These are phyloP conservation scores for Numenius arquata DNA, from an alignment of 2,113 vertebrate species.

Conservation along the genomic window DNA sequence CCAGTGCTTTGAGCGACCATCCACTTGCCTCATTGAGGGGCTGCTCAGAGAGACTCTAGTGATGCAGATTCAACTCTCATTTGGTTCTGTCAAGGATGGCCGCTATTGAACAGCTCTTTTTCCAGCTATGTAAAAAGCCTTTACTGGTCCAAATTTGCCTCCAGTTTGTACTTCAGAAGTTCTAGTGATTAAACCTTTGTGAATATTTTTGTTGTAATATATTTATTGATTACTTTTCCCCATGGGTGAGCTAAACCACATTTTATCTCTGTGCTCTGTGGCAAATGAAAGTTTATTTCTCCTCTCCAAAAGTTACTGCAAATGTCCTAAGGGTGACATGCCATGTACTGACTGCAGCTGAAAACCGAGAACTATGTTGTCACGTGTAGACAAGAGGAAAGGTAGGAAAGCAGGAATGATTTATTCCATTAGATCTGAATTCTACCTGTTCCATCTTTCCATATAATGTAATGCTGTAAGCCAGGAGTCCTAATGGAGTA, in stretches of 20 bases:
- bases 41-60: neutral
- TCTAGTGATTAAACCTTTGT: neutral
- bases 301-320: neutral
- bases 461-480: neutral
- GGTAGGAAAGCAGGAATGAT: neutral
- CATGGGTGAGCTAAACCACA: neutral
- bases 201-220: neutral
- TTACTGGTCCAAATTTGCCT: neutral
- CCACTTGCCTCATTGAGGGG: neutral
- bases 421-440: neutral
- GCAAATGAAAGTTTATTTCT: neutral
- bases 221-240: neutral
- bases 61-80: neutral
- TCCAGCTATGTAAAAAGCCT: neutral
- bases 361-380: neutral
- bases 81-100: neutral
- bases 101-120: neutral
- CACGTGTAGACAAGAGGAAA: neutral
- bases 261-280: neutral
- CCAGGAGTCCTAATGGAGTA: neutral
- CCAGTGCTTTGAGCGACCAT: neutral
- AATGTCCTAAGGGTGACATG: neutral
- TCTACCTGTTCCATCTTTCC: neutral
- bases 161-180: neutral
- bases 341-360: neutral